Evolutionary conservation across 64 coral and sea anemone species (phyloP), one percentile per base, ranked within the genome.

Genomic region (Dendronephthya gigantea): DNA sequence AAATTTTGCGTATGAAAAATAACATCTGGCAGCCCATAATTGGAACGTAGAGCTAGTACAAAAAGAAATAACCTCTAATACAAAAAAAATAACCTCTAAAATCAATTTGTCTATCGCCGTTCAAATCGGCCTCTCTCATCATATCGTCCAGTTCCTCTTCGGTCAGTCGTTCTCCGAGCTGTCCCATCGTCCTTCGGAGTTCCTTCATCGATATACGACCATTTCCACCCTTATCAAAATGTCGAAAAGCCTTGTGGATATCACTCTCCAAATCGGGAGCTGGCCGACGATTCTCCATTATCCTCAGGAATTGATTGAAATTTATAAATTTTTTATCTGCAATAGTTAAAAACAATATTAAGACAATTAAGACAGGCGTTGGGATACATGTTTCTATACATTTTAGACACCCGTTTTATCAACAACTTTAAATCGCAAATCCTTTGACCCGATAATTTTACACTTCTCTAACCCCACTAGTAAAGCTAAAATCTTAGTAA

Each of bases 101-200:
- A 37, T 89, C 82, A 65, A 89, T 89, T 23, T 83, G 48, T 27
- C 88, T 82, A 83, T 89, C 88, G 8, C 82, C 81, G 72, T 89
- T 83, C 51, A 89, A 70, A 72, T 89, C 88, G 9, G 81, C 88
- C 68, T 89, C 82, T 84, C 59, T 89, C 88, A 89, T 89, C 88
- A 89, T 89, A 83, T 89, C 88, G 22, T 84, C 82, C 25, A 89
- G 59, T 72, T 89, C 88, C 48, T 89, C 88, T 49, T 89, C 88
- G 7, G 88, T 84, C 14, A 89, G 58, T 89, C 83, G 83, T 68
- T 89, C 88, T 31, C 88, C 88, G 37, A 89, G 59, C 32, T 83
- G 83, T 13, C 82, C 69, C 88, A 89, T 89, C 9, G 74, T 82
- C 11, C 82, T 83, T 68, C 82, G 56, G 55, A 89, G 56, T 12